Evolutionary conservation across 2,888 invertebrate species (phyloP).

Genomic region (Tillus elongatus): DNA sequence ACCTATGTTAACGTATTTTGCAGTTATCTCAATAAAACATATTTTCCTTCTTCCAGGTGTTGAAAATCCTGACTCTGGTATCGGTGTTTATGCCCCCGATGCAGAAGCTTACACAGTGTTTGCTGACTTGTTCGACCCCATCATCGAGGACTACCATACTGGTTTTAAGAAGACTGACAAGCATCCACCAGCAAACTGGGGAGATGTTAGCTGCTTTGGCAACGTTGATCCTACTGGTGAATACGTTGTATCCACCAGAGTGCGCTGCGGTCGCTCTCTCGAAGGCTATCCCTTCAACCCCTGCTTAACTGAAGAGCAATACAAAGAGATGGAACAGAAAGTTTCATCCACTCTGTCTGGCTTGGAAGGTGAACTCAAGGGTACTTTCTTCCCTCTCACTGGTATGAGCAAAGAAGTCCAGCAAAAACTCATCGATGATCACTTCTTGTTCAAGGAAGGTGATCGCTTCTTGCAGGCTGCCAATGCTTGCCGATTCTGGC

Average conservation of each 20-base stretch:
- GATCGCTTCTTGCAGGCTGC: constrained; percentile 86
- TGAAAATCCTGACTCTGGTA: constrained; percentile 93
- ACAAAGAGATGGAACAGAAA: constrained; percentile 94
- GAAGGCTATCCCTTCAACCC: constrained; percentile 97
- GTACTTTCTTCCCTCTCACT: constrained; percentile 88
- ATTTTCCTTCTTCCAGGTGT: constrained; percentile 59
- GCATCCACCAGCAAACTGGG: constrained; percentile 91
- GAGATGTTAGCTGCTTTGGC: constrained; percentile 80
- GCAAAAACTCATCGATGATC: constrained; percentile 94
- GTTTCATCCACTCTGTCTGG: constrained; percentile 73
- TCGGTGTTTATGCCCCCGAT: constrained; percentile 96
- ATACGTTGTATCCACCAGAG: constrained; percentile 90
- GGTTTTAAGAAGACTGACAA: constrained; percentile 92
- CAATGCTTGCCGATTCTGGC: constrained; percentile 96
- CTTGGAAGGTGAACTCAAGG: constrained; percentile 82
- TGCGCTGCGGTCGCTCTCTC: constrained; percentile 91
- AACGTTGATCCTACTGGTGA: constrained; percentile 88
- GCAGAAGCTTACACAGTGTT: constrained; percentile 91
- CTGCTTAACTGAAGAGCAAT: constrained; percentile 91
- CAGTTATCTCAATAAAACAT: no score
- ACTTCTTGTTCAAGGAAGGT: constrained; percentile 97
- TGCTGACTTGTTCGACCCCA: constrained; percentile 89
- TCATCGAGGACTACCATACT: constrained; percentile 95
- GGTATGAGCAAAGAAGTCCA: constrained; percentile 95
- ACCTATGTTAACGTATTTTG: no score